Evolutionary conservation across 2,888 invertebrate species (phyloP).

Genomic region (Acanthosoma haemorrhoidale): DNA sequence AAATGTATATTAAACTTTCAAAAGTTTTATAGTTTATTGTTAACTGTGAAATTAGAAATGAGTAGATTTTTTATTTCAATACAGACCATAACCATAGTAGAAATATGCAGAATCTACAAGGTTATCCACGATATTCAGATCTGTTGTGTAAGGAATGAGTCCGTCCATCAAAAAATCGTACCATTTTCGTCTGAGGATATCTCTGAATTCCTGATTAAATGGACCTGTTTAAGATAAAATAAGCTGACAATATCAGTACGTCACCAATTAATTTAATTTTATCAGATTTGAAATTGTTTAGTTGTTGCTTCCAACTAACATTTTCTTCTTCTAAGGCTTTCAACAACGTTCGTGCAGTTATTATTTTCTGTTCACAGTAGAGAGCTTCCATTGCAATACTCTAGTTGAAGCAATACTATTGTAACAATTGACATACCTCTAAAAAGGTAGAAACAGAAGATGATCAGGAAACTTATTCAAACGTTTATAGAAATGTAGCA

Average conservation of each 20-base stretch:
- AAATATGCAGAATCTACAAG: conserved; percentile 76
- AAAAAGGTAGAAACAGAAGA: no score
- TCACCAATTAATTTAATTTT: conserved; percentile 80
- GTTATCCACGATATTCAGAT: conserved; percentile 68
- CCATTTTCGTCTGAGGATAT: conserved; percentile 61
- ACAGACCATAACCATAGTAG: no score
- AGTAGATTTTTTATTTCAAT: no score
- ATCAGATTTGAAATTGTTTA: conserved; percentile 73
- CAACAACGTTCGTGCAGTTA: conserved; percentile 78
- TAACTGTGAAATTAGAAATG: no score
- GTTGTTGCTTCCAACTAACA: conserved; percentile 81
- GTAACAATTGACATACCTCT: background rate
- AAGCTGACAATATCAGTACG: conserved; percentile 71
- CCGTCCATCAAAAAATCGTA: conserved; percentile 58
- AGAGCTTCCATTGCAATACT: conserved; percentile 73
- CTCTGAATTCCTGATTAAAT: conserved; percentile 83
- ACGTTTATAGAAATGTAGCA: no score
- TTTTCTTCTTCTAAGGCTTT: conserved; percentile 80
- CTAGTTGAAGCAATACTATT: conserved; percentile 42
- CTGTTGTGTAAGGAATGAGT: conserved; percentile 73
- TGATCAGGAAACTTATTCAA: no score
- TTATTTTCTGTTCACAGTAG: conserved; percentile 80
- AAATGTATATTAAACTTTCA: no score
- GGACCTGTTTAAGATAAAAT: conserved; percentile 84
- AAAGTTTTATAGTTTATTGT: no score